Evolutionary conservation across 2,113 vertebrate species (phyloP).

Genomic region (Terrapene triunguis): DNA sequence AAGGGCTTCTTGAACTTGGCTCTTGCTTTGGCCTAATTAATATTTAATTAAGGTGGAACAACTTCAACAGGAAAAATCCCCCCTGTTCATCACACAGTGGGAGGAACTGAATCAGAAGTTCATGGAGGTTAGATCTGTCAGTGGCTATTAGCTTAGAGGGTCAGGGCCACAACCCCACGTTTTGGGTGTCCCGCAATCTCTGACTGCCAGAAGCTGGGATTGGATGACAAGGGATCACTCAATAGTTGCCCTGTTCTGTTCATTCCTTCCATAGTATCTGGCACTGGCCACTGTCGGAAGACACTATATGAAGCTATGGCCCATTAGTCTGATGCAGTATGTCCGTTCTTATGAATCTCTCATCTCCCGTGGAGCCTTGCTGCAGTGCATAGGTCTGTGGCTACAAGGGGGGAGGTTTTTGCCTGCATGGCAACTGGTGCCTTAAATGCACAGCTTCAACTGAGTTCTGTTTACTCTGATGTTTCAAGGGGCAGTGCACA

Average conservation of each 20-base stretch:
- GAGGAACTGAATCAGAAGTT: no score
- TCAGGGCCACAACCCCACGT: neutral
- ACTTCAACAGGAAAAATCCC: no score
- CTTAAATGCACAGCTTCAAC: neutral
- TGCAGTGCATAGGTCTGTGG: neutral
- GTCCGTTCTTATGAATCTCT: neutral
- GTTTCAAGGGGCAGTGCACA: slow-evolving; percentile 10
- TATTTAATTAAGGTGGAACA: no score
- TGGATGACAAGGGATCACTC: neutral
- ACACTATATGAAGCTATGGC: neutral
- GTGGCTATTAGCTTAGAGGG: neutral
- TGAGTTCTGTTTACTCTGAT: accelerated
- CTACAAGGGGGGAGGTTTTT: neutral
- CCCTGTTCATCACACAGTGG: no score
- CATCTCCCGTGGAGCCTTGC: neutral
- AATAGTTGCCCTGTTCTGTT: neutral
- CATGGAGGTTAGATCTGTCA: no score
- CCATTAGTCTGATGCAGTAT: no score
- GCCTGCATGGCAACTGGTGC: no score
- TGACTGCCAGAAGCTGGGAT: neutral
- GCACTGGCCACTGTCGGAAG: neutral
- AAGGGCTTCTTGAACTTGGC: no score
- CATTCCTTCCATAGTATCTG: neutral
- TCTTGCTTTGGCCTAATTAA: no score
- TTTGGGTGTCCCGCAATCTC: neutral